phyloP scores from a whole-genome alignment of 1,140 invertebrate species.

The Solenopsis invicta region DNA sequence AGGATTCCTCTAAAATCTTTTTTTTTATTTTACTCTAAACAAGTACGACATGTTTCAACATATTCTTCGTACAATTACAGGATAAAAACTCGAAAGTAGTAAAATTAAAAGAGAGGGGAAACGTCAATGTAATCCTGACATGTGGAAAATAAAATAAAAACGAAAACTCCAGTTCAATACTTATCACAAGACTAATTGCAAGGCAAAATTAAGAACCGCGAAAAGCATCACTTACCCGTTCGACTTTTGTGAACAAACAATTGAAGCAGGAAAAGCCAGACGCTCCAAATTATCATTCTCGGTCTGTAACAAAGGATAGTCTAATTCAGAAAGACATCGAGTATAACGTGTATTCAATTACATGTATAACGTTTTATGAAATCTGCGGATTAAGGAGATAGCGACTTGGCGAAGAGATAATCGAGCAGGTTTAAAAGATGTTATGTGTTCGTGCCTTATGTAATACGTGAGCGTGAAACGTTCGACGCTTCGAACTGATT shows the following conservation, averaged over 20 bases:
- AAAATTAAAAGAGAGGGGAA: neutral
- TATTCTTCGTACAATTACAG: neutral
- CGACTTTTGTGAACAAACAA: neutral
- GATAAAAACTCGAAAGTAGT: neutral
- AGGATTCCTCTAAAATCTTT: neutral
- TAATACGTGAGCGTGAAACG: neutral
- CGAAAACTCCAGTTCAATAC: too few species aligned
- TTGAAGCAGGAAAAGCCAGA: constrained; percentile 16
- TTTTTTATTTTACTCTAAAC: neutral
- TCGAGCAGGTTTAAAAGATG: constrained; percentile 18
- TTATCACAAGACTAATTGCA: neutral
- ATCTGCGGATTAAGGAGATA: neutral
- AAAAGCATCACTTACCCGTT: constrained; percentile 34
- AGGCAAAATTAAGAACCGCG: neutral
- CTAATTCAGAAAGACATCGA: neutral
- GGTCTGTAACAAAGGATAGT: constrained; percentile 22
- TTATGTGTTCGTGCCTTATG: neutral
- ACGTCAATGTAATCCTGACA: neutral
- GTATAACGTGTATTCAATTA: neutral
- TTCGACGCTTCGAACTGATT: neutral
- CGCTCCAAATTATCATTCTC: constrained; percentile 41
- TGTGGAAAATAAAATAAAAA: neutral
- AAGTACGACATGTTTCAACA: neutral
- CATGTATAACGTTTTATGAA: neutral
- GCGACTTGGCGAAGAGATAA: neutral